phyloP scores from a whole-genome alignment of 2,888 invertebrate species.

The Creontiades dilutus region DNA sequence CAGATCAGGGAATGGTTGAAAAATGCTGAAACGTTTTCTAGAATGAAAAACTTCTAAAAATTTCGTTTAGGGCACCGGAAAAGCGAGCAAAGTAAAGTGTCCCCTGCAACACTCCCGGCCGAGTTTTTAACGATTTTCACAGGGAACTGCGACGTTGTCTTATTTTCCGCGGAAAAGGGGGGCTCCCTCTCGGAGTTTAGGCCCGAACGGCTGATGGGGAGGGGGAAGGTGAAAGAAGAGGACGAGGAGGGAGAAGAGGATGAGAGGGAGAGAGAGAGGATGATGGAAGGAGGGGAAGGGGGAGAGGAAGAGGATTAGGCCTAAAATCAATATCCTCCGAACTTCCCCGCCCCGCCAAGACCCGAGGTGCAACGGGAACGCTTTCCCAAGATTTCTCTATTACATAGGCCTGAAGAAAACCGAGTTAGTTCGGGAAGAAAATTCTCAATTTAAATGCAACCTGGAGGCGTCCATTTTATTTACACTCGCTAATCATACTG shows the following conservation, averaged over 20 bases:
- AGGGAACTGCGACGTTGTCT: slow-evolving; percentile 28
- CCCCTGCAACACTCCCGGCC: neutral
- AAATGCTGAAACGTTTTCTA: too few species aligned
- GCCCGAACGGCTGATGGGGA: neutral
- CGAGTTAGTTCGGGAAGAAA: neutral
- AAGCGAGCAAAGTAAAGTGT: neutral
- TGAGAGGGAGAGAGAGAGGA: neutral
- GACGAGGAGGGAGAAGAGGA: neutral
- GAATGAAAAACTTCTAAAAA: too few species aligned
- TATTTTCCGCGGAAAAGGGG: slow-evolving; percentile 33
- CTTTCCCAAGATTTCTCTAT: slow-evolving; percentile 36
- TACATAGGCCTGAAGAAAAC: slow-evolving; percentile 11
- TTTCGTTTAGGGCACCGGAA: too few species aligned
- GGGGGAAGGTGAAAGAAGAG: neutral
- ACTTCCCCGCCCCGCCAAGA: slow-evolving; percentile 33
- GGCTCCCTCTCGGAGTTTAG: neutral
- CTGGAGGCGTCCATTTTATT: neutral
- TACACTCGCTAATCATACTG: neutral
- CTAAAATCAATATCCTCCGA: slow-evolving; percentile 63
- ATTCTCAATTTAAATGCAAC: slow-evolving; percentile 16
- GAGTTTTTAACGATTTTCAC: slow-evolving; percentile 30
- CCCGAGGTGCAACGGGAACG: slow-evolving; percentile 20
- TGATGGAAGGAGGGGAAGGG: neutral
- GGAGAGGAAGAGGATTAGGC: slow-evolving; percentile 56
- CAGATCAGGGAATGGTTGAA: too few species aligned